Base-by-base conservation (phyloP, 92 coral and sea anemone genomes). In the Isaurus tuberculatus region DNA sequence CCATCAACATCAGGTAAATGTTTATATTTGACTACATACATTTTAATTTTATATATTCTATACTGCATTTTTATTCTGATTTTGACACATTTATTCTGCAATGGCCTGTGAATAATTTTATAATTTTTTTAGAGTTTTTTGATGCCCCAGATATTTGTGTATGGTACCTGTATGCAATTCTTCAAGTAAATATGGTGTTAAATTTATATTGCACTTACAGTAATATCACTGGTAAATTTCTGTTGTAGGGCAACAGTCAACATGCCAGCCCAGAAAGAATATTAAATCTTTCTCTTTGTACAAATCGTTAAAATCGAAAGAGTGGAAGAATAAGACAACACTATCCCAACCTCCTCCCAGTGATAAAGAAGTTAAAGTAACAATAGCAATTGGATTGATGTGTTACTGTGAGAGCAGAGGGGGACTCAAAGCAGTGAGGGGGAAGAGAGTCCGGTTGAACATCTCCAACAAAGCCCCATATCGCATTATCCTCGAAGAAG, bases 381-480 rank as follows among this genome's bases (percentile, higher is more conserved):
- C 83, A 40, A 67, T 85, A 64, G 29, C 55, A 16, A 85, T 85
- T 66, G 77, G 79, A 64, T 67, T 85, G 23, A 65, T 53, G 70
- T 46, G 81, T 70, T 77, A 75, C 84, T 30, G 55, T 49, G 40
- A 19, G 70, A 77, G 73, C 53, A 82, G 79, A 66, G 29, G 75
- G 49, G 51, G 74, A 70, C 53, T 70, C 51, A 70, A 70, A 70
- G 14, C 74, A 70, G 74, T 65, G 80, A 65, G 88, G 72, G 88
- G 88, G 15, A 85, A 85, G 68, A 73, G 88, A 44, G 60, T 85
- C 55, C 70, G 79, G 1, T 48, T 85, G 68, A 49, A 30, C 37
- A 75, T 78, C 58, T 64, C 84, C 6, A 65, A 51, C 72, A 85
- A 61, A 75, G 84, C 55, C 61, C 84, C 84, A 33, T 85, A 85